Evolutionary conservation across 2,888 invertebrate species (phyloP).

Genomic region (Polymixis flavicincta): DNA sequence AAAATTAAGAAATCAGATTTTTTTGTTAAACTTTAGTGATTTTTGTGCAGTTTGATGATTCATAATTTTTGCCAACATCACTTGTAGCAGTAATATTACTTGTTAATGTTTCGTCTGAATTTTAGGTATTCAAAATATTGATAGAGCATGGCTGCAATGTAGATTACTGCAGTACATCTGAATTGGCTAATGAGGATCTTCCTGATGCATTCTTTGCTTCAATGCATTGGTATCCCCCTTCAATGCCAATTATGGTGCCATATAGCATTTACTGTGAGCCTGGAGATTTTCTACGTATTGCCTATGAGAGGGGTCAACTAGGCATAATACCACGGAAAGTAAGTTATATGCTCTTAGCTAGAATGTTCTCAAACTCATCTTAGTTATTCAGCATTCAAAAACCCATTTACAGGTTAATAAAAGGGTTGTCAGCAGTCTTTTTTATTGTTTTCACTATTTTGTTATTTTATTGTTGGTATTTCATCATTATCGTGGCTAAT

Average conservation of each 20-base stretch:
- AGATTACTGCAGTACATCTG: constrained; percentile 79
- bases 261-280: constrained; percentile 85
- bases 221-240: constrained; percentile 77
- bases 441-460: no score
- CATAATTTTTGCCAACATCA: not conserved
- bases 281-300: constrained; percentile 75
- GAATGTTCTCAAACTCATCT: not conserved
- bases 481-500: no score
- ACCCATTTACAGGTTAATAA: not conserved
- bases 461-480: no score
- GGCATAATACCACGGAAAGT: constrained; percentile 78
- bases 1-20: constrained; percentile 7
- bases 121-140: constrained; percentile 85
- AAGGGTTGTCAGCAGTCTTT: no score
- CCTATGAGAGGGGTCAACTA: constrained; percentile 72
- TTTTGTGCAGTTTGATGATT: constrained; percentile 12
- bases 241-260: constrained; percentile 79
- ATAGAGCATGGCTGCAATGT: constrained; percentile 84
- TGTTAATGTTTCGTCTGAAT: constrained; percentile 43
- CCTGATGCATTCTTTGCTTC: constrained; percentile 86
- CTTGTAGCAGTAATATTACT: constrained; percentile 1
- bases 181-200: constrained; percentile 66
- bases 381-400: not conserved
- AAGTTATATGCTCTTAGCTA: constrained; percentile 62
- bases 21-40: not conserved